Percentiles rank a stretch among this genome's conserved stretches.
Evolutionary conservation across 2,888 invertebrate genomes (phyloP).

Genomic region (Hipparchia sbordonii): DNA sequence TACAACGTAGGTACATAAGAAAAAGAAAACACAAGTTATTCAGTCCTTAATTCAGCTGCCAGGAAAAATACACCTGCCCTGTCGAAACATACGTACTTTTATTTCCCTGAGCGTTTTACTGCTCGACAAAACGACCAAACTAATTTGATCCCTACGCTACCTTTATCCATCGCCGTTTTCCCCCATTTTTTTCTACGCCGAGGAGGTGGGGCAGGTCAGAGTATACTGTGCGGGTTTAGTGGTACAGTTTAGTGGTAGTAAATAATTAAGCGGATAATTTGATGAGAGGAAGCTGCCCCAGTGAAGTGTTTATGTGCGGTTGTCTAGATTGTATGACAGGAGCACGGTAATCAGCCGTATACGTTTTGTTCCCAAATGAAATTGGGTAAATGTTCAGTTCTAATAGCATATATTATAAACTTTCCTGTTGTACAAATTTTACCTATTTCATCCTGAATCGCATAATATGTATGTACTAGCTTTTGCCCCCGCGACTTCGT

Average conservation of each 20-base stretch:
- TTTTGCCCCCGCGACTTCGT: no score
- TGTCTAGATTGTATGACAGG: constrained; percentile 61
- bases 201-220: constrained; percentile 58
- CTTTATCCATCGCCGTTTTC: constrained; percentile 48
- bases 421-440: no score
- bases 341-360: constrained; percentile 41
- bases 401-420: no score
- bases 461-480: no score
- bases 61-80: constrained; percentile 72
- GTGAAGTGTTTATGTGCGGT: constrained; percentile 67
- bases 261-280: constrained; percentile 81
- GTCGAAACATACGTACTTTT: constrained; percentile 59
- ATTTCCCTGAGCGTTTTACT: constrained; percentile 74
- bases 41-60: constrained; percentile 53
- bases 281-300: constrained; percentile 70
- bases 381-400: background rate
- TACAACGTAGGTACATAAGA: constrained; percentile 9
- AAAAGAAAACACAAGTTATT: constrained; percentile 37
- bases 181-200: constrained; percentile 43
- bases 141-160: constrained; percentile 60
- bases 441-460: no score
- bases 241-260: constrained; percentile 76
- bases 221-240: constrained; percentile 61
- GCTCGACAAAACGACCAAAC: constrained; percentile 57
- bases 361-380: constrained; percentile 9